phyloP scores from a whole-genome alignment of 2,113 vertebrate genomes.

The Phodopus roborovskii region DNA sequence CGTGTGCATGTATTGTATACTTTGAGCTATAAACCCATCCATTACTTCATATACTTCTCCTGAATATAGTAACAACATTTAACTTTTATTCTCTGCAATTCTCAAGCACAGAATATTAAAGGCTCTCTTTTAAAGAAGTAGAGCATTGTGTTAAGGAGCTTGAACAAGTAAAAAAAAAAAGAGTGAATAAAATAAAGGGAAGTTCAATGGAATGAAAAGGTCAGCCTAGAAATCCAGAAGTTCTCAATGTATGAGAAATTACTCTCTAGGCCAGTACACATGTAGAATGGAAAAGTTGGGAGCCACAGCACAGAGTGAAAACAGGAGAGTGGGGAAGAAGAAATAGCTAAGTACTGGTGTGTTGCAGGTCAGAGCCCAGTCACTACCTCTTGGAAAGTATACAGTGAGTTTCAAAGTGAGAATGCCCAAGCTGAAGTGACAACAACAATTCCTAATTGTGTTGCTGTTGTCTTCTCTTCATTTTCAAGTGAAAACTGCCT shows the following conservation, averaged over 20 bases:
- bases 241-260: neutral
- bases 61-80: neutral
- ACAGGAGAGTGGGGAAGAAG: neutral
- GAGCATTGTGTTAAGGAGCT: neutral
- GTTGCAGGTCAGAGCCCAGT: neutral
- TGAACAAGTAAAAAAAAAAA: neutral
- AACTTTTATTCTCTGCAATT: neutral
- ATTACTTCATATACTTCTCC: neutral
- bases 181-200: slow-evolving; percentile 15
- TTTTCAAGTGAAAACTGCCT: neutral
- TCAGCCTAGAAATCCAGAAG: neutral
- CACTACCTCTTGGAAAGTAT: neutral
- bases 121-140: slow-evolving; percentile 29
- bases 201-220: neutral
- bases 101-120: neutral
- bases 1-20: neutral
- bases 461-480: neutral
- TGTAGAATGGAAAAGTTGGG: neutral
- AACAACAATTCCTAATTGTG: neutral
- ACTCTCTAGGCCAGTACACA: neutral
- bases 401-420: slow-evolving; percentile 20
- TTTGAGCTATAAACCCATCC: neutral
- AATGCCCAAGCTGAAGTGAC: neutral
- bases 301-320: neutral
- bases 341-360: neutral